Evolutionary conservation across 2,888 invertebrate species (phyloP), one percentile per base, ranked within the genome.

Genomic region (Venusia cambrica): DNA sequence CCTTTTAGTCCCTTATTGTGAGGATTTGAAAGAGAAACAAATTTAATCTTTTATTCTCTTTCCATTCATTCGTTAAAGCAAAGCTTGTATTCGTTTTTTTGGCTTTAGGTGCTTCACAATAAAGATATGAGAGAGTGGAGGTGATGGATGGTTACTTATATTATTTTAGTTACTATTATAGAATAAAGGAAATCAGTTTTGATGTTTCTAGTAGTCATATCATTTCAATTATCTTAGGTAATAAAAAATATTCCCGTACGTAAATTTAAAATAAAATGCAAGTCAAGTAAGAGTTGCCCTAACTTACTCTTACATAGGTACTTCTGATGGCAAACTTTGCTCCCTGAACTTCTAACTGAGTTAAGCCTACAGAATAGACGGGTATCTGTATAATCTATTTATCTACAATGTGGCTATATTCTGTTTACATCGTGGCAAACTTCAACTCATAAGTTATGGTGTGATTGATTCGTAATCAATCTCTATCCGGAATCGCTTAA

Each of bases 331-430:
- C 43, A 70, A 80, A 83, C 81, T 84, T 83, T 81, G 73, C 80
- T 81, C 68, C 79, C 63, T 66, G 62, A 78, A 83, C 74, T 83
- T 65, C 62, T 79, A 84, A 84, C 76, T 72, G 49, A 78, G 73
- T 85, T 83, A 80, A 72, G 57, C 63, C 69, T 64, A 64, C 72
- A 67, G 62, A 70, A 67, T 66, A 34, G 36, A 48, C 52, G 51
- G 55, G 59, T 46, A 57, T 40, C 59, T 64, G 3, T 18, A 5
- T 21, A 72, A 78, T 80, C 76, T 80, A 76, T 67, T 64, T 63
- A 68, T 57, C 57, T 50, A 51, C 54, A n/a, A n/a, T n/a, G n/a
- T n/a, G n/a, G n/a, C n/a, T n/a, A n/a, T n/a, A n/a, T n/a, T n/a
- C n/a, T n/a, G n/a, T n/a, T n/a, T n/a, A n/a, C n/a, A n/a, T n/a